These are phyloP conservation scores for Caenorhabditis doughertyi DNA, from an alignment of 2,888 invertebrate genomes.

Conservation along the genomic window DNA sequence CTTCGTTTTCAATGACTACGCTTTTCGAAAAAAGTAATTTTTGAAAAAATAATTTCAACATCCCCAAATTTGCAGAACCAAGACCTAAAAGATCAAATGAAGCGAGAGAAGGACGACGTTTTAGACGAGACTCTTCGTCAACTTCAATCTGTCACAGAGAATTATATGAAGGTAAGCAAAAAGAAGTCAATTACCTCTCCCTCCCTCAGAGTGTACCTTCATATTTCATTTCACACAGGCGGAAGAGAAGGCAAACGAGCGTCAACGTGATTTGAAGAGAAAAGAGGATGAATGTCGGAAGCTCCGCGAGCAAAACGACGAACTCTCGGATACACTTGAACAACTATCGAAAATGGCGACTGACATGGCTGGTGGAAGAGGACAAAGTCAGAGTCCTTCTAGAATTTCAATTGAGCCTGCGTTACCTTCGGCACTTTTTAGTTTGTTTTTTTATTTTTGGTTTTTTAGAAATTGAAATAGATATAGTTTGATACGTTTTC, in stretches of 20 bases:
- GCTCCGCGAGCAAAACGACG: constrained; percentile 65
- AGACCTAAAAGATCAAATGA: constrained; percentile 62
- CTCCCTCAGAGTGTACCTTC: background rate
- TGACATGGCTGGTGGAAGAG: constrained; percentile 46
- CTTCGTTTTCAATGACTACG: too few relatives aligned
- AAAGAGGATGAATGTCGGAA: constrained; percentile 63
- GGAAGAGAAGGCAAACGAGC: constrained; percentile 61
- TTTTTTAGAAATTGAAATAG: background rate
- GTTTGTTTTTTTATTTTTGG: constrained; percentile 47
- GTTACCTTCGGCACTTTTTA: constrained; percentile 38
- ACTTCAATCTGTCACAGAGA: constrained; percentile 54
- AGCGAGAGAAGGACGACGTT: constrained; percentile 68
- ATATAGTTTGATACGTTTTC: background rate
- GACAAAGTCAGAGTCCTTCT: constrained; percentile 66
- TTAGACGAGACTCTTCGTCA: constrained; percentile 67
- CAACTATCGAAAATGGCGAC: constrained; percentile 63
- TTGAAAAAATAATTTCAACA: too few relatives aligned
- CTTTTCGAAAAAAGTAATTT: too few relatives aligned
- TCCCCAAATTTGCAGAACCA: constrained; percentile 60
- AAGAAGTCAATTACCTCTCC: background rate
- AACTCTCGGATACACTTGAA: constrained; percentile 60
- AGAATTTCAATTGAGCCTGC: constrained; percentile 6
- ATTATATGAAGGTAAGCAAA: constrained; percentile 62
- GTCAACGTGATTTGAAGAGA: constrained; percentile 50
- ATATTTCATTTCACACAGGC: constrained; percentile 35